A percentile compares a stretch with the other conserved stretches of the same genome.
Evolutionary conservation across 2,888 invertebrate genomes (phyloP).

Genomic region (Lepidocyrtinus sp.): DNA sequence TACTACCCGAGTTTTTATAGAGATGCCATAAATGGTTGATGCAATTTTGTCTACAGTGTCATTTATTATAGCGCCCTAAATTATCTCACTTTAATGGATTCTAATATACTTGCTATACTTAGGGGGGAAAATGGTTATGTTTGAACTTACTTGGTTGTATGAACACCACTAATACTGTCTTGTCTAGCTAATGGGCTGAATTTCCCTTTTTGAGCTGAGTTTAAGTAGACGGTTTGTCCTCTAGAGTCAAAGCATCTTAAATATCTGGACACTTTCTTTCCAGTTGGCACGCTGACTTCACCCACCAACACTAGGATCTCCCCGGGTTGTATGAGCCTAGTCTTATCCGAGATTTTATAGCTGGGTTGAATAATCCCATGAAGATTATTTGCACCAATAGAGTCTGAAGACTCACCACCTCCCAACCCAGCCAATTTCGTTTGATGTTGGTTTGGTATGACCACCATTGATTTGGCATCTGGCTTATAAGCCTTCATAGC

Average conservation of each 20-base stretch:
- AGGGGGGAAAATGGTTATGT: no score
- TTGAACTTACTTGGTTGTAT: conserved; percentile 78
- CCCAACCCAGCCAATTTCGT: conserved; percentile 23
- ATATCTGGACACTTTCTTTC: conserved; percentile 80
- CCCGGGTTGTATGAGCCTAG: conserved; percentile 83
- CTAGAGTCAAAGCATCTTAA: conserved; percentile 89
- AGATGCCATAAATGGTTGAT: background rate
- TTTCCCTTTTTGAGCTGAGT: conserved; percentile 83
- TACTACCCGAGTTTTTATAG: background rate
- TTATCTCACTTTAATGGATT: no score
- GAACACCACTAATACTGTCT: conserved; percentile 95
- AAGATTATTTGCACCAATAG: conserved; percentile 74
- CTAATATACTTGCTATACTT: no score
- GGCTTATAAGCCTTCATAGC: conserved; percentile 74
- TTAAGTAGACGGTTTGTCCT: conserved; percentile 85
- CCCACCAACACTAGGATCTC: conserved; percentile 87
- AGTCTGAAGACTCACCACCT: conserved; percentile 78
- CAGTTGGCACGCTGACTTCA: conserved; percentile 74
- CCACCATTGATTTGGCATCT: conserved; percentile 59
- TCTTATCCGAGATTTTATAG: conserved; percentile 73
- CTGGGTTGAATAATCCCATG: conserved; percentile 76
- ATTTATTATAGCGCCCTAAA: background rate
- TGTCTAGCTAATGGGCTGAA: conserved; percentile 91
- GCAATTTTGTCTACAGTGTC: background rate
- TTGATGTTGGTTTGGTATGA: conserved; percentile 25